A percentile compares a stretch with the other conserved stretches of the same genome.
Conservation (phyloP, 2,888 invertebrate genomes). For the Vannuccia rotundouncinata region DNA sequence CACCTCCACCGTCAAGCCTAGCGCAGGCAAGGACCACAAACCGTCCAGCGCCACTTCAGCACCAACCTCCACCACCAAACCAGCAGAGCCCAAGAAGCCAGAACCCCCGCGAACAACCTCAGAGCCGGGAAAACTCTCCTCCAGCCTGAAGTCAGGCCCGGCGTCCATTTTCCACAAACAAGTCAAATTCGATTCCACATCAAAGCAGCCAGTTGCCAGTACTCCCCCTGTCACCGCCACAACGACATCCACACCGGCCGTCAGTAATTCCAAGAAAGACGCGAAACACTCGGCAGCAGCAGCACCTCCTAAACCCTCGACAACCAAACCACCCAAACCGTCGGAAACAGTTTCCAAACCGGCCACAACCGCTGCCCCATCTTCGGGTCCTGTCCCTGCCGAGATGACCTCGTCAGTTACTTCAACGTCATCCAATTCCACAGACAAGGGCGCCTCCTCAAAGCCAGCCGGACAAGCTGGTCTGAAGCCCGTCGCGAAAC, state of each 20-base stretch:
- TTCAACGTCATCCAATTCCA: not conserved
- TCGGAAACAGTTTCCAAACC: not conserved
- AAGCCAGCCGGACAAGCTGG: not conserved
- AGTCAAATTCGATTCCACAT: not conserved
- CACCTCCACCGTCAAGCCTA: not conserved
- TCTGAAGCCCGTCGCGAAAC: not conserved
- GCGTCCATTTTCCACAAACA: not conserved
- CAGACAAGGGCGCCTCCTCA: not conserved
- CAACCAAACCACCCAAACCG: not conserved
- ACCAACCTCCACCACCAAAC: not conserved
- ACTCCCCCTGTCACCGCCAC: too few relatives aligned
- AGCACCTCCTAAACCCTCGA: not conserved
- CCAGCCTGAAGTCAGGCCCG: not conserved
- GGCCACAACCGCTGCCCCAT: not conserved
- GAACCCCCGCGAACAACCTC: not conserved
- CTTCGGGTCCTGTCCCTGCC: not conserved
- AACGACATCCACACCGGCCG: not conserved
- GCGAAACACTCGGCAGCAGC: not conserved
- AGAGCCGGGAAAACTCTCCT: not conserved
- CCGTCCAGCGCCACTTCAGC: not conserved
- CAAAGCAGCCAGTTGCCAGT: too few relatives aligned
- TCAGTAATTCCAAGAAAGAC: not conserved
- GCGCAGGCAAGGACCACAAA: not conserved
- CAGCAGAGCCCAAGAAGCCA: too few relatives aligned
- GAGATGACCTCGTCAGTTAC: slow-evolving; percentile 1